These are phyloP conservation scores for Flexamia atlantica DNA, from an alignment of 2,888 invertebrate genomes.

Conservation along the genomic window DNA sequence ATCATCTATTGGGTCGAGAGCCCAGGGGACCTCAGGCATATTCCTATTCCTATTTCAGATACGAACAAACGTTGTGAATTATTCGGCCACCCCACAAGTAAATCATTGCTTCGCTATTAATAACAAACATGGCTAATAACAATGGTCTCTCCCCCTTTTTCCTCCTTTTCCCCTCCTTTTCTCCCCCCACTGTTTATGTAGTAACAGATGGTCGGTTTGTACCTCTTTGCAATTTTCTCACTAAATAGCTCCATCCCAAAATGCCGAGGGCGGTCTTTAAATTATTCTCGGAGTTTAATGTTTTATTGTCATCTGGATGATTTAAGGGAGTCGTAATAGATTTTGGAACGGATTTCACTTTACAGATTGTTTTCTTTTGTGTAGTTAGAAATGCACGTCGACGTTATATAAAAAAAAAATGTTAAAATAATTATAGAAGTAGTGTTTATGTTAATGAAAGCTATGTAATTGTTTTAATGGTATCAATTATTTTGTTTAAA, in stretches of 20 bases:
- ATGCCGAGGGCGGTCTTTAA: background rate
- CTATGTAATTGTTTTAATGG: too few relatives aligned
- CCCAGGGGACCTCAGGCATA: background rate
- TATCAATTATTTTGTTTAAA: too few relatives aligned
- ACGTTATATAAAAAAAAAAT: too few relatives aligned
- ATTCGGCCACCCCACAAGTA: conserved; percentile 44
- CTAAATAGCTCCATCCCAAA: conserved; percentile 35
- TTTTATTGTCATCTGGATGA: conserved; percentile 2
- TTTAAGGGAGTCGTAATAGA: background rate
- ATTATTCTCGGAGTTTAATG: conserved; percentile 16
- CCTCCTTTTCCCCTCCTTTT: background rate
- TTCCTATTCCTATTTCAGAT: conserved; percentile 18
- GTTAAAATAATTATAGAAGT: too few relatives aligned
- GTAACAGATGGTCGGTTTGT: conserved; percentile 33
- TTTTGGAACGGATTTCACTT: background rate
- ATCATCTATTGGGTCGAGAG: conserved; percentile 22
- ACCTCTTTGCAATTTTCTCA: conserved; percentile 20
- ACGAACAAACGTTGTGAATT: conserved; percentile 38
- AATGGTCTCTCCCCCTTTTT: background rate
- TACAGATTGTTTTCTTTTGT: background rate
- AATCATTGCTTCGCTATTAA: conserved; percentile 42
- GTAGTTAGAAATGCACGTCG: too few relatives aligned
- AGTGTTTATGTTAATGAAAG: too few relatives aligned
- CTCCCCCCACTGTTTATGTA: background rate
- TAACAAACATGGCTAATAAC: conserved; percentile 45